phyloP scores from a whole-genome alignment of 2,888 invertebrate species.

The Panzeria rudis region DNA sequence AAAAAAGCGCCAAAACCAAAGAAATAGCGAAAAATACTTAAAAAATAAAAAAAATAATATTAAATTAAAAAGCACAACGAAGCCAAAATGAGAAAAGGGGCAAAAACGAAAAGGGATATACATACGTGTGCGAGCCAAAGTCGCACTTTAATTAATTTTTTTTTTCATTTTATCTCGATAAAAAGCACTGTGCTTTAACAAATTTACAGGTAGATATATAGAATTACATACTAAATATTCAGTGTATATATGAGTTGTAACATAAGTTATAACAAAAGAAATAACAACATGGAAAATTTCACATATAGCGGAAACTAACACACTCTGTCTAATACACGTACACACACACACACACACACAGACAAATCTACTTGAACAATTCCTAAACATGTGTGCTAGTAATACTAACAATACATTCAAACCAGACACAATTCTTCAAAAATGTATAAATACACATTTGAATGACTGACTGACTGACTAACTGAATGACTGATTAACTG shows the following conservation, averaged over 20 bases:
- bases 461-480: not conserved
- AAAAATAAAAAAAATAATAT: no score
- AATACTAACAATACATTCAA: conserved; percentile 11
- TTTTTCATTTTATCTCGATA: not conserved
- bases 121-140: no score
- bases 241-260: not conserved
- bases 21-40: no score
- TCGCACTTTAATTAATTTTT: no score
- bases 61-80: no score
- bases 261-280: not conserved
- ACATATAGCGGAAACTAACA: not conserved
- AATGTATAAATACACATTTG: conserved; percentile 10
- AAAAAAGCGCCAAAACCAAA: no score
- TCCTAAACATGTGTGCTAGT: not conserved
- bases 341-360: not conserved
- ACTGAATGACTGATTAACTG: not conserved
- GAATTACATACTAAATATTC: not conserved
- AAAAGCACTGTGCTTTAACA: not conserved
- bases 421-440: conserved; percentile 40
- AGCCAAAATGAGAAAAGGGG: no score
- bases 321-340: not conserved
- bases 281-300: conserved; percentile 34
- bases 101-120: no score
- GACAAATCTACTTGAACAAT: not conserved
- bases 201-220: not conserved